Evolutionary conservation across 1,140 invertebrate genomes (phyloP).

Genomic region (Drosophila bipectinata): DNA sequence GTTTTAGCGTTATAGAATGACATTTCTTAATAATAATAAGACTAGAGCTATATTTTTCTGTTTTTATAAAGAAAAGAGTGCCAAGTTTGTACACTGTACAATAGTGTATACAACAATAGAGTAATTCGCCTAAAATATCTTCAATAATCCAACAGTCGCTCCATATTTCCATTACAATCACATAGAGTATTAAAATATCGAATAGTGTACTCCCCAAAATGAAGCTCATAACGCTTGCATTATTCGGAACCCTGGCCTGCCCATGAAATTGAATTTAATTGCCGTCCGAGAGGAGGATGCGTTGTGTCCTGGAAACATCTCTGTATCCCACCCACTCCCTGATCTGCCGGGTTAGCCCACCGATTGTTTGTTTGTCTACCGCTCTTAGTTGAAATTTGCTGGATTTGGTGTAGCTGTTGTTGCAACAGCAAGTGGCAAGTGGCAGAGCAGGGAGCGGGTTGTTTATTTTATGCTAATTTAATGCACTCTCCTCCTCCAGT

Average conservation of each 20-base stretch:
- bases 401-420: slow-evolving; percentile 49
- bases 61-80: too few species aligned
- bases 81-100: too few species aligned
- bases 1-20: too few species aligned
- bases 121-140: too few species aligned
- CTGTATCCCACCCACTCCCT: neutral
- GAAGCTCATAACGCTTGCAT: neutral
- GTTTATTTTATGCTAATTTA: slow-evolving; percentile 80
- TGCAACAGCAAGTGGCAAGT: slow-evolving; percentile 25
- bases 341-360: neutral
- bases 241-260: slow-evolving; percentile 36
- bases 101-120: too few species aligned
- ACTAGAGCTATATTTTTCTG: too few species aligned
- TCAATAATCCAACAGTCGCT: neutral
- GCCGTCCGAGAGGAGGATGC: slow-evolving; percentile 29
- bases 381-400: slow-evolving; percentile 57
- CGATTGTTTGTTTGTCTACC: slow-evolving; percentile 55
- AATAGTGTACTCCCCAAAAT: neutral
- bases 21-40: too few species aligned
- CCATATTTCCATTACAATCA: neutral
- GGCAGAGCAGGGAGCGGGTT: slow-evolving; percentile 38
- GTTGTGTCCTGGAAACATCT: slow-evolving; percentile 5
- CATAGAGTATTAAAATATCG: neutral
- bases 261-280: slow-evolving; percentile 78
- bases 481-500: slow-evolving; percentile 50